Evolutionary conservation across 2,113 vertebrate genomes (phyloP).

Genomic region (Uropsilus gracilis): DNA sequence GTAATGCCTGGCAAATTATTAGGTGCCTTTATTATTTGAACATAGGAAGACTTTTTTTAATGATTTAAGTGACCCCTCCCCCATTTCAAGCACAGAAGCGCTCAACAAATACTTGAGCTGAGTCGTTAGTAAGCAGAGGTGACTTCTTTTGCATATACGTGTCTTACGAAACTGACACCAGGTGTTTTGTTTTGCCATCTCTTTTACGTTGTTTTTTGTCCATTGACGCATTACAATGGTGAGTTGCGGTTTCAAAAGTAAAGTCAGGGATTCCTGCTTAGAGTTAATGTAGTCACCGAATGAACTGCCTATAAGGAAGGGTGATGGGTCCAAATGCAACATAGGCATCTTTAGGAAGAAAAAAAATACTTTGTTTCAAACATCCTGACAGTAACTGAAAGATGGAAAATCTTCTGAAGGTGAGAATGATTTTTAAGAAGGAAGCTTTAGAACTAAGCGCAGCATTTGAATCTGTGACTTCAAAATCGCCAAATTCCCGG

Average conservation of each 20-base stretch:
- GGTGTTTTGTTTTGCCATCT: neutral
- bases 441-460: neutral
- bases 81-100: neutral
- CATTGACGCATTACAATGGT: neutral
- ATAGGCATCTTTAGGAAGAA: slow-evolving; percentile 25
- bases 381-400: neutral
- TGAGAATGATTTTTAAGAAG: slow-evolving; percentile 2
- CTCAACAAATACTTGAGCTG: neutral
- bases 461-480: slow-evolving; percentile 14
- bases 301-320: neutral
- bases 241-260: neutral
- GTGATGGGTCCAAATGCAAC: neutral
- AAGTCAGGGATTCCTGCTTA: neutral
- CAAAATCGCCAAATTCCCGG: neutral
- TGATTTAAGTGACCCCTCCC: neutral
- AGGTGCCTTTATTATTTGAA: neutral
- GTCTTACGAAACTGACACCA: neutral
- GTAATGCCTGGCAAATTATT: no score
- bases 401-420: neutral
- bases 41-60: neutral
- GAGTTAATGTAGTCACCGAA: neutral
- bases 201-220: neutral
- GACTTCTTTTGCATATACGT: neutral
- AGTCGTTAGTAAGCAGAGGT: neutral
- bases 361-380: slow-evolving; percentile 21